Base-by-base conservation (phyloP, 2,113 vertebrate species). In the Rhinopithecus roxellana region DNA sequence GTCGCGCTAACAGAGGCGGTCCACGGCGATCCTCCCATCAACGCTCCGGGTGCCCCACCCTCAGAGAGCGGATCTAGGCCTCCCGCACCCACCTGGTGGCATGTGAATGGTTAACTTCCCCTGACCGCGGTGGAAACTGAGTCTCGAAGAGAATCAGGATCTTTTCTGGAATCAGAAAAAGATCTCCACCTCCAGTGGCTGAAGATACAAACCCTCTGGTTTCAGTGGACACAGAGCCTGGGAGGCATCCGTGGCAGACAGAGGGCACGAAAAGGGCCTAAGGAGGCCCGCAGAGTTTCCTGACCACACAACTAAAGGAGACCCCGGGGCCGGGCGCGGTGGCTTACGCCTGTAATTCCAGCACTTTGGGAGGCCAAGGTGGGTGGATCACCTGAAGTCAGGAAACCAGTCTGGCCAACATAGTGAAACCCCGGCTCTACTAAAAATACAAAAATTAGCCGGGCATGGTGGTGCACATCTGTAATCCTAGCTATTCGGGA, bases 21-120 rank as follows among this genome's bases (percentile, higher is more conserved):
- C 6, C 55, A 48, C 0, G 0, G 14, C 27, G 0, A 20, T 7
- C 12, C 11, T 32, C 35, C 61, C 22, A 9, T 18, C 2, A n/a
- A 20, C 2, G 11, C 40, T 57, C 32, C 0, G 11, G 5, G 32
- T 9, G 14, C 9, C 17, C 75, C 1, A 5, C 25, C 30, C 27
- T 55, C 1, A n/a, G 23, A 22, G 10, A 25, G 5, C 23, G 17
- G 43, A 67, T 72, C 30, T 23, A 27, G 70, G 79, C 61, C 45
- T 82, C 79, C 14, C 14, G 2, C 18, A 14, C 81, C 27, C 14
- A 48, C 8, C 40, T 40, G 32, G 45, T 25, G 10, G 40, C n/a
- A 0, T n/a, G 32, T 20, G 17, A 43, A 38, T 1, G n/a, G 40
- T 77, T 27, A 77, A 5, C 43, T 30, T 3, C 27, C 38, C 55